phyloP scores from a whole-genome alignment of 2,113 vertebrate genomes.

The Channa maculata region DNA sequence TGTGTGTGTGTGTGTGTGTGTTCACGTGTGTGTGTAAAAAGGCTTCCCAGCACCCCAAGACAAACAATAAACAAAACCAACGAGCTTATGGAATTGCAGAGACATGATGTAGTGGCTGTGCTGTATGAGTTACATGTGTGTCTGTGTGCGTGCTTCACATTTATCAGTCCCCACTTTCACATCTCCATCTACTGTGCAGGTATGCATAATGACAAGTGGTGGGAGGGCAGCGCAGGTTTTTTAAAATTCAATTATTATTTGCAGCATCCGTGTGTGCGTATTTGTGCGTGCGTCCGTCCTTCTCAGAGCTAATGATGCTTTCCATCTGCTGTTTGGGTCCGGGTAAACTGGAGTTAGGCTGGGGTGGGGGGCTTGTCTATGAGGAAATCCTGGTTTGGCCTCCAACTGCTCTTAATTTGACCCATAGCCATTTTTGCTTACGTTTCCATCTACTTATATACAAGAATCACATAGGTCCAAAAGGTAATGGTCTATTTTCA shows the following conservation, averaged over 20 bases:
- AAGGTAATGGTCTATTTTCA: slow-evolving; percentile 36
- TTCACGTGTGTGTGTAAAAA: slow-evolving; percentile 57
- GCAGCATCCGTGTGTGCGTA: slow-evolving; percentile 1
- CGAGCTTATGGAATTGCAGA: slow-evolving; percentile 67
- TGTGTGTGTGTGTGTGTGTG: slow-evolving; percentile 16
- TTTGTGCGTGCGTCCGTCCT: slow-evolving; percentile 10
- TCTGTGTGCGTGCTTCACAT: neutral
- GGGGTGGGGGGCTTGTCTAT: slow-evolving; percentile 10
- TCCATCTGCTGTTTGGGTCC: slow-evolving; percentile 65
- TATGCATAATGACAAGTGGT: slow-evolving; percentile 13
- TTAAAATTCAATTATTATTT: slow-evolving; percentile 1
- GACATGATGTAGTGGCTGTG: slow-evolving; percentile 60
- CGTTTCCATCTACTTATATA: slow-evolving; percentile 24
- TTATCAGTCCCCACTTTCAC: slow-evolving; percentile 35
- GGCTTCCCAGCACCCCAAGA: slow-evolving; percentile 73
- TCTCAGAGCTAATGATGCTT: slow-evolving; percentile 67
- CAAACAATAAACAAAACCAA: slow-evolving; percentile 83
- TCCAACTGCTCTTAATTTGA: slow-evolving; percentile 44
- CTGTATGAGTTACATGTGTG: slow-evolving; percentile 33
- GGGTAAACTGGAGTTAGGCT: slow-evolving; percentile 16
- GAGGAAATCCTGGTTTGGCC: slow-evolving; percentile 60
- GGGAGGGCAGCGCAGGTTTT: neutral
- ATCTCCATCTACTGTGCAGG: slow-evolving; percentile 34
- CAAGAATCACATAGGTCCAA: slow-evolving; percentile 17
- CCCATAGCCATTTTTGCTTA: slow-evolving; percentile 42